Evolutionary conservation across 2,888 invertebrate genomes (phyloP), one percentile per base, ranked within the genome.

Genomic region (Rambutsinella grinnellia): DNA sequence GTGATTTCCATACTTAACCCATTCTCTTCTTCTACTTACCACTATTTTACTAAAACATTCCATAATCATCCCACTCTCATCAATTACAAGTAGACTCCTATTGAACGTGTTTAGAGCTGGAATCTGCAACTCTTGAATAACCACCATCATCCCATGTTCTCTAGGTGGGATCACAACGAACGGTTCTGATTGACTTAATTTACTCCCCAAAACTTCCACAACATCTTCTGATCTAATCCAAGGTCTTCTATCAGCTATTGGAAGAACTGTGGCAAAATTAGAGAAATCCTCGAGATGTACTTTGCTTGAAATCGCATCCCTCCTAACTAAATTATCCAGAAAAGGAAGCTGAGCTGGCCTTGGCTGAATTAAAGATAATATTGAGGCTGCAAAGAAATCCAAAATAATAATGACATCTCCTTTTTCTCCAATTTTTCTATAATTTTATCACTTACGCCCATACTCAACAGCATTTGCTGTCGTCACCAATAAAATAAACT

Each of bases 111-210:
- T 72, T 24, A 19, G 46, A 6, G 70, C 60, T 13, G 66, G 70
- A 17, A 66, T 76, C 21, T 79, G 54, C 24, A 79, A 46, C 15
- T 75, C 68, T 63, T 79, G 79, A 27, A 79, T 76, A 0, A 71
- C 71, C n/a, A 56, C 79, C 68, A 78, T 65, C 10, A 74, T 58
- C 10, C 78, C 72, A 58, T 62, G 67, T 2, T 61, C 79, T 27
- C 57, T 57, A 13, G 79, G 79, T 13, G 79, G 71, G 5, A 53
- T 51, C 3, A 80, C 71, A 1, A 15, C 27, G 13, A 77, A 67
- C 8, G 58, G 61, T 5, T 36, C 27, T 15, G 62, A 36, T n/a
- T n/a, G n/a, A n/a, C n/a, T n/a, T n/a, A n/a, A n/a, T n/a, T n/a
- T n/a, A 3, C 65, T 28, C 57, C 75, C 79, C 6, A 72, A 10